A percentile compares a stretch with the other conserved stretches of the same genome.
Evolutionary conservation across 1,140 invertebrate species (phyloP).

Genomic region (Drosophila lowei): DNA sequence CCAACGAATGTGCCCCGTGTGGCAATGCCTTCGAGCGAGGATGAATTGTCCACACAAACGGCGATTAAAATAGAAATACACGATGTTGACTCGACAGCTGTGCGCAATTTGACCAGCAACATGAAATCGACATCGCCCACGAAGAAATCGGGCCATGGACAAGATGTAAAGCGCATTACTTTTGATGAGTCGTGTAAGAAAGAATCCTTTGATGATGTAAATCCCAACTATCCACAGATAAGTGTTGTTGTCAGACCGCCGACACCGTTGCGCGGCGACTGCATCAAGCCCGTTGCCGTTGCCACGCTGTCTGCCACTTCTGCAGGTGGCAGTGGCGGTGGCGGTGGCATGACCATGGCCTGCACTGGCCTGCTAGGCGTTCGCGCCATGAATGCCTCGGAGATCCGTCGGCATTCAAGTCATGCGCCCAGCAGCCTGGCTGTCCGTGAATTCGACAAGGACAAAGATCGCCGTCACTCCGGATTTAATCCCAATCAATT

Average conservation of each 20-base stretch:
- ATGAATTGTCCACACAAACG: conserved; percentile 78
- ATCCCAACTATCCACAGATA: conserved; percentile 85
- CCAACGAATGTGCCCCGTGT: conserved; percentile 51
- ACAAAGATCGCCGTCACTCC: conserved; percentile 84
- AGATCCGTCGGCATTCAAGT: conserved; percentile 80
- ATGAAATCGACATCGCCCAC: conserved; percentile 64
- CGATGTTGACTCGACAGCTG: conserved; percentile 50
- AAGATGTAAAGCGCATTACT: conserved; percentile 83
- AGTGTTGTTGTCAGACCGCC: conserved; percentile 89
- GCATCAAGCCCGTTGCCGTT: conserved; percentile 58
- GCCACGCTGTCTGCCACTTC: background rate
- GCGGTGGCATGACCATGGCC: conserved; percentile 41
- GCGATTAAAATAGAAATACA: conserved; percentile 77
- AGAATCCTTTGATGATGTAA: conserved; percentile 83
- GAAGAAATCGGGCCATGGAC: conserved; percentile 74
- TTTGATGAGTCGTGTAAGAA: conserved; percentile 83
- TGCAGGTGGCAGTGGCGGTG: conserved; percentile 1
- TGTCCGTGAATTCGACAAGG: conserved; percentile 80
- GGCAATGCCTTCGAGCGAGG: conserved; percentile 56
- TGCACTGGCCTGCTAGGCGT: conserved; percentile 61
- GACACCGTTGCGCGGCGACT: conserved; percentile 85
- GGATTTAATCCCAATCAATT: conserved; percentile 85
- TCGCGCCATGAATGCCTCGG: conserved; percentile 57
- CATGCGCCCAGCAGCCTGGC: conserved; percentile 77
- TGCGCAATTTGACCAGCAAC: conserved; percentile 45